Evolutionary conservation across 2,888 invertebrate genomes (phyloP).

Genomic region (Opisthograptis luteolata): DNA sequence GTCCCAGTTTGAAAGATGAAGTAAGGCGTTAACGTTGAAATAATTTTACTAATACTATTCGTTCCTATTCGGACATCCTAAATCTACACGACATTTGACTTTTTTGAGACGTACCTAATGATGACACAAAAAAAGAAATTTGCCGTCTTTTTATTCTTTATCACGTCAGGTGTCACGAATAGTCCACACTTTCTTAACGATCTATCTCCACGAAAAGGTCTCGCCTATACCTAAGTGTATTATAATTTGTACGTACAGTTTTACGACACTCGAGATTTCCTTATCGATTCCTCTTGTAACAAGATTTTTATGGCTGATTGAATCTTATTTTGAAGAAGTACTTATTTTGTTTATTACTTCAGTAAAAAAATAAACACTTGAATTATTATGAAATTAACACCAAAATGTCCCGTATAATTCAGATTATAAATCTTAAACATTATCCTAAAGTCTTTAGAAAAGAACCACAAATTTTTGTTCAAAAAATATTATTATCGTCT

Average conservation of each 20-base stretch:
- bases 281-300: background rate
- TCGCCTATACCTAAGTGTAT: background rate
- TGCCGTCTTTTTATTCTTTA: conserved; percentile 16
- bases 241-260: conserved; percentile 3
- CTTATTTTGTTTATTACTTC: too few relatives aligned
- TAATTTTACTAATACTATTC: background rate
- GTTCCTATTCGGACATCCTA: background rate
- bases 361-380: too few relatives aligned
- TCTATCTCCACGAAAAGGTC: background rate
- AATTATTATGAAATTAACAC: too few relatives aligned
- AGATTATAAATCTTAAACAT: too few relatives aligned
- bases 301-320: background rate
- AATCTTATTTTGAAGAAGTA: background rate
- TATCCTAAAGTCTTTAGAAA: too few relatives aligned
- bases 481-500: too few relatives aligned
- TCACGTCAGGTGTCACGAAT: conserved; percentile 25
- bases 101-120: conserved; percentile 14
- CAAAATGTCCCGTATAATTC: too few relatives aligned
- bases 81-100: conserved; percentile 1
- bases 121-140: conserved; percentile 27
- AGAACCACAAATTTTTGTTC: too few relatives aligned
- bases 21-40: too few relatives aligned
- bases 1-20: too few relatives aligned
- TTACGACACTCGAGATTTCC: conserved; percentile 1
- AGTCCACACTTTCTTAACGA: conserved; percentile 18